Evolutionary conservation across 1,140 invertebrate species (phyloP).

Genomic region (Eciton burchellii): DNA sequence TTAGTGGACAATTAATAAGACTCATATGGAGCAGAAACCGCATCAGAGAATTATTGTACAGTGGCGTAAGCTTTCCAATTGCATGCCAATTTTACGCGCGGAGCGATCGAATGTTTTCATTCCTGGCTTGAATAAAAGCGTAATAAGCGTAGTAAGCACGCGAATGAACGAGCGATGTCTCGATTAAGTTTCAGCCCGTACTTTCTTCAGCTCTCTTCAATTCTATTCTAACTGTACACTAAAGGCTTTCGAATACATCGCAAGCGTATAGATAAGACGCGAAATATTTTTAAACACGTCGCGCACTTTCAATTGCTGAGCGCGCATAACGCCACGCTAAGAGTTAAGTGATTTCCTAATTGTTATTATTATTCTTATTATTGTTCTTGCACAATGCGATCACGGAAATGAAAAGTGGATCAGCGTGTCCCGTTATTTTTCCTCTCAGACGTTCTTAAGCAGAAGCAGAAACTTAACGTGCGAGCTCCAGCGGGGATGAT

Average conservation of each 20-base stretch:
- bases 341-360: too few relatives aligned
- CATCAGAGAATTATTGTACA: not conserved
- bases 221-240: too few relatives aligned
- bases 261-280: too few relatives aligned
- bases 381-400: too few relatives aligned
- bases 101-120: constrained; percentile 20
- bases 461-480: not conserved
- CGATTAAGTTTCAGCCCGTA: not conserved
- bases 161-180: not conserved
- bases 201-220: not conserved
- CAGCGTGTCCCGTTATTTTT: too few relatives aligned
- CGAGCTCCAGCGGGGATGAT: not conserved
- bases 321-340: too few relatives aligned
- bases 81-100: not conserved
- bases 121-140: not conserved
- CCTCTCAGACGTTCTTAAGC: not conserved
- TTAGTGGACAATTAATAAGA: constrained; percentile 13
- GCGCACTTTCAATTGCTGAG: too few relatives aligned
- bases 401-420: too few relatives aligned
- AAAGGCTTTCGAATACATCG: not conserved
- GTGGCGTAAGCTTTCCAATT: constrained; percentile 1
- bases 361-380: too few relatives aligned
- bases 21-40: not conserved
- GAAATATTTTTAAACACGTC: too few relatives aligned
- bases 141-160: not conserved